Evolutionary conservation across 1,140 invertebrate genomes (phyloP).

Genomic region (Tenebrio molitor): DNA sequence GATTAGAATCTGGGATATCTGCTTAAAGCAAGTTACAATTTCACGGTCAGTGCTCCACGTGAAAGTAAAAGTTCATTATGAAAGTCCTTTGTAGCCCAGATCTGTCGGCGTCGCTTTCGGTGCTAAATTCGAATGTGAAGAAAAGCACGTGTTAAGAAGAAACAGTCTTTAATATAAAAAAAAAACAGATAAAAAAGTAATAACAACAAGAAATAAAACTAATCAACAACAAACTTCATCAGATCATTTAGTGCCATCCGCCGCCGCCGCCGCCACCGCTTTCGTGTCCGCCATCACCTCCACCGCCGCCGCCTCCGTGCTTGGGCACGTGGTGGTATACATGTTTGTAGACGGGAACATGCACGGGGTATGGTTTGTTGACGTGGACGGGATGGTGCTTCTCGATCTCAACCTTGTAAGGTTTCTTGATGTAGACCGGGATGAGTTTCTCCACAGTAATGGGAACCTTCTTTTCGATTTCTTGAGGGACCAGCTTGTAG

Average conservation of each 20-base stretch:
- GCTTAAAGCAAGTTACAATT: constrained; percentile 36
- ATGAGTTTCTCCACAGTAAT: constrained; percentile 83
- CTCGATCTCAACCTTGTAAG: constrained; percentile 82
- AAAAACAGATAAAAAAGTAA: constrained; percentile 43
- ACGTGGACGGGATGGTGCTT: constrained; percentile 83
- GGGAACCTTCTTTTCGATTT: constrained; percentile 81
- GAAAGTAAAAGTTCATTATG: constrained; percentile 51
- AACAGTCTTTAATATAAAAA: constrained; percentile 45
- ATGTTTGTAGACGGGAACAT: constrained; percentile 85
- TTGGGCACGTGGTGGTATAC: constrained; percentile 71
- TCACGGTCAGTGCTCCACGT: constrained; percentile 49
- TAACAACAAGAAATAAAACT: constrained; percentile 48
- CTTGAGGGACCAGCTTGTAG: constrained; percentile 75
- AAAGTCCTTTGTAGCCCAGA: constrained; percentile 40
- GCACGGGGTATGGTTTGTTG: constrained; percentile 81
- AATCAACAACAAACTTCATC: constrained; percentile 33
- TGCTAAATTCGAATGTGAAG: constrained; percentile 7
- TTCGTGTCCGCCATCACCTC: constrained; percentile 49
- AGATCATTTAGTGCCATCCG: constrained; percentile 53
- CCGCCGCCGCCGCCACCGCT: too few relatives aligned
- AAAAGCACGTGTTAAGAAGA: constrained; percentile 3
- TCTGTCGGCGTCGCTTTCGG: too few relatives aligned
- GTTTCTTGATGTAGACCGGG: constrained; percentile 82
- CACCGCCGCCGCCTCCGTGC: constrained; percentile 52
- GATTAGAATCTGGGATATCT: constrained; percentile 15